Base-by-base conservation (phyloP, 2,888 invertebrate genomes). In the Pristionchus fissidentatus region DNA sequence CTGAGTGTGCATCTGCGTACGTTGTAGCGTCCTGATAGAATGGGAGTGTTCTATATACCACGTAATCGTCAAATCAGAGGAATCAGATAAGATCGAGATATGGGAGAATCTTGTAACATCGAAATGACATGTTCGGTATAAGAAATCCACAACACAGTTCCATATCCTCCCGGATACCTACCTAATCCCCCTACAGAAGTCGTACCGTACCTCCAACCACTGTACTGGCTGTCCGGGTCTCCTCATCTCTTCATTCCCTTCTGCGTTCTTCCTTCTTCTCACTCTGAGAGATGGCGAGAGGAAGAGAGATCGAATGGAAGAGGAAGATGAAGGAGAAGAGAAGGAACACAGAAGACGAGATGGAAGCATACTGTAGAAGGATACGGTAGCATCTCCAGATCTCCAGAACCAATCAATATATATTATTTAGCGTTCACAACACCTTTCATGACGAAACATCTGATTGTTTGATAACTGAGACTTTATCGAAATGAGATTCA, bases 1-100 rank as follows among this genome's bases (percentile, higher is more conserved):
- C 90, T n/a, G 90, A 86, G 83, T 90, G 90, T n/a, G 87, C 87
- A 77, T 91, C 91, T 8, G 88, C 86, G 83, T 87, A 90, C 3
- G 90, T 90, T 29, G 87, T 86, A 1, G 88, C 90, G 10, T 83
- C 83, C 83, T 83, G 10, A n/a, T 35, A 41, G 4, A 3, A 70
- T 41, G 38, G 15, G n/a, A 19, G n/a, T n/a, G n/a, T n/a, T n/a
- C n/a, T n/a, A n/a, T n/a, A n/a, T n/a, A n/a, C n/a, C n/a, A n/a
- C n/a, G n/a, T n/a, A n/a, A n/a, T n/a, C n/a, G 49, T 49, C 13
- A 49, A 19, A 49, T 49, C 49, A 49, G 19, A 49, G 49, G 19
- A 15, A 10, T 15, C 10, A 49, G 49, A 49, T 49, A 49, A 49
- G 49, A 49, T 49, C 49, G 19, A 15, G 49, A 49, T 49, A 49